Conservation (phyloP, 2,888 invertebrate species). For the Geotrupes spiniger region DNA sequence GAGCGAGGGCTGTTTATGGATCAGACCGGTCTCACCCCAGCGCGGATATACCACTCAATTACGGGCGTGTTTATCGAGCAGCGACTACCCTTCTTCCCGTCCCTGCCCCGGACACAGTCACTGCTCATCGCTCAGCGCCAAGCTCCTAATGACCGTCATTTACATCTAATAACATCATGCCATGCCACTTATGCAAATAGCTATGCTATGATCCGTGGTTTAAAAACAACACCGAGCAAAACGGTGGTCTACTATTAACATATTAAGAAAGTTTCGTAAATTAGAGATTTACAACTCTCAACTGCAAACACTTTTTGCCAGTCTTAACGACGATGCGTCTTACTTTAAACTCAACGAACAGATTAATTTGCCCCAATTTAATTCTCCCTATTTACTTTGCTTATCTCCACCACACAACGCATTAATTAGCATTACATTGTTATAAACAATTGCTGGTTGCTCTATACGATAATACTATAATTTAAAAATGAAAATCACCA, state of each 20-base stretch:
- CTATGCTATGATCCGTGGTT: conserved; percentile 23
- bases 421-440: too few relatives aligned
- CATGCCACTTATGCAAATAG: conserved; percentile 34
- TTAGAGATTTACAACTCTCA: conserved; percentile 24
- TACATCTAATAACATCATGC: conserved; percentile 38
- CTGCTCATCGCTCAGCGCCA: conserved; percentile 32
- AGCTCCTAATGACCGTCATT: conserved; percentile 38
- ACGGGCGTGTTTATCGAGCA: conserved; percentile 40
- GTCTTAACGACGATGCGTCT: background rate
- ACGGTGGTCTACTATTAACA: conserved; percentile 22
- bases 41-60: conserved; percentile 40
- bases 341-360: background rate
- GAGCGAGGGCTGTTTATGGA: conserved; percentile 27
- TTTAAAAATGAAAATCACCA: too few relatives aligned
- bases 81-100: conserved; percentile 23
- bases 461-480: too few relatives aligned
- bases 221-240: conserved; percentile 24
- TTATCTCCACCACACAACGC: too few relatives aligned
- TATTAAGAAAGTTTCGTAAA: conserved; percentile 25
- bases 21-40: conserved; percentile 30
- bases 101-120: conserved; percentile 13
- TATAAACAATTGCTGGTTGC: too few relatives aligned
- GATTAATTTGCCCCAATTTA: background rate
- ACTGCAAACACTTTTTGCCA: conserved; percentile 16
- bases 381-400: background rate